Evolutionary conservation across 2,888 invertebrate species (phyloP).

Genomic region (Sisyra nigra): DNA sequence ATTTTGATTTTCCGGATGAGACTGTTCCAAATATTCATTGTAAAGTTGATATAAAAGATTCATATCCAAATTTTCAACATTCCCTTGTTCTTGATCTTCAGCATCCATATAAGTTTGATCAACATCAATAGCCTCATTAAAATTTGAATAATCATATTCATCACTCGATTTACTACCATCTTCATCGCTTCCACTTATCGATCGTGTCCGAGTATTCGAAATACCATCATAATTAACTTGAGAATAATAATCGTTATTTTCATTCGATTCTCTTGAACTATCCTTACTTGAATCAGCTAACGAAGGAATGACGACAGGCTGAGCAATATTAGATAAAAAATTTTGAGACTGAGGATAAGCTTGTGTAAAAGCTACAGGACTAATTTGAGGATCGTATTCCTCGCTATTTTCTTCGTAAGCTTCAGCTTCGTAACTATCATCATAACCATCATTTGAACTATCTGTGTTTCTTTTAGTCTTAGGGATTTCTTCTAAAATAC

Average conservation of each 20-base stretch:
- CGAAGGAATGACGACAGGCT: neutral
- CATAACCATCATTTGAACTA: conserved; percentile 3
- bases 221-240: neutral
- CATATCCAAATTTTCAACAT: neutral
- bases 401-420: neutral
- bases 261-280: neutral
- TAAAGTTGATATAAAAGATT: too few relatives aligned
- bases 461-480: neutral
- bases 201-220: neutral
- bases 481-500: conserved; percentile 5
- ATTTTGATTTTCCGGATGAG: neutral
- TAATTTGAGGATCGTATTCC: neutral
- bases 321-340: neutral
- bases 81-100: neutral
- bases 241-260: neutral
- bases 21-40: neutral
- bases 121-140: neutral
- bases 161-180: neutral
- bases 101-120: conserved; percentile 4
- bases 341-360: neutral
- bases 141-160: conserved; percentile 3
- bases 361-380: neutral
- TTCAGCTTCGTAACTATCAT: neutral
- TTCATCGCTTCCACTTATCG: neutral
- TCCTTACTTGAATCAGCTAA: neutral